Percentiles rank a stretch among this genome's conserved stretches.
phyloP scores from a whole-genome alignment of 2,113 vertebrate genomes.

The Aleadryas rufinucha region DNA sequence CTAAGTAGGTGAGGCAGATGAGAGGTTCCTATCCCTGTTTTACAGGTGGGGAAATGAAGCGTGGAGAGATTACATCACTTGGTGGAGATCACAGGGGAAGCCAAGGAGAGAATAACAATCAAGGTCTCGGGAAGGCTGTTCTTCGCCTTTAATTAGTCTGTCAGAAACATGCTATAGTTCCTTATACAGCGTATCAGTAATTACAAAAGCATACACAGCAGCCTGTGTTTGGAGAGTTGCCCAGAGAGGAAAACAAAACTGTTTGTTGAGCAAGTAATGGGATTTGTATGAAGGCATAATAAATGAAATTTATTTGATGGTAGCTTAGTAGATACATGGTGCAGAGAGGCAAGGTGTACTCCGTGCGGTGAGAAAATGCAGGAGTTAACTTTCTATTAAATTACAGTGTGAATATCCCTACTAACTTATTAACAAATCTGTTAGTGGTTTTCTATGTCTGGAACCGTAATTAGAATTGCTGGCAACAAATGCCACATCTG shows the following conservation, averaged over 20 bases:
- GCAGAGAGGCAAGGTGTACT: rapidly evolving
- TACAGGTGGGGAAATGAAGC: not conserved
- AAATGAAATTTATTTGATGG: slow-evolving; percentile 23
- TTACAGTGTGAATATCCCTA: not conserved
- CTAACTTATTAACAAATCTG: not conserved
- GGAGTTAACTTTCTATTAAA: not conserved
- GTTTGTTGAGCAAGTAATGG: slow-evolving; percentile 30
- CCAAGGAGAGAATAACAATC: not conserved
- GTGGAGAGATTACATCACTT: not conserved
- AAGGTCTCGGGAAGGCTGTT: not conserved
- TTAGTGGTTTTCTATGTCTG: not conserved
- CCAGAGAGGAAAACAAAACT: slow-evolving; percentile 21
- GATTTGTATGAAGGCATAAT: slow-evolving; percentile 24
- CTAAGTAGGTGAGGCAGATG: not conserved
- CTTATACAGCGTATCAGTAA: not conserved
- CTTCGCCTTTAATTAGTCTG: not conserved
- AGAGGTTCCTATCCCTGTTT: not conserved
- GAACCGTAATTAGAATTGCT: not conserved
- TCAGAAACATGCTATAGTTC: not conserved
- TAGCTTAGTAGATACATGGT: not conserved
- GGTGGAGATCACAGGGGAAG: not conserved
- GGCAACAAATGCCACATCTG: not conserved
- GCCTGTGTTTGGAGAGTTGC: slow-evolving; percentile 21
- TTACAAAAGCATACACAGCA: not conserved
- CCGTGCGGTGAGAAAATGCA: not conserved